Evolutionary conservation across 1,140 invertebrate genomes (phyloP), one percentile per base, ranked within the genome.

Genomic region (Tyrophagus putrescentiae): DNA sequence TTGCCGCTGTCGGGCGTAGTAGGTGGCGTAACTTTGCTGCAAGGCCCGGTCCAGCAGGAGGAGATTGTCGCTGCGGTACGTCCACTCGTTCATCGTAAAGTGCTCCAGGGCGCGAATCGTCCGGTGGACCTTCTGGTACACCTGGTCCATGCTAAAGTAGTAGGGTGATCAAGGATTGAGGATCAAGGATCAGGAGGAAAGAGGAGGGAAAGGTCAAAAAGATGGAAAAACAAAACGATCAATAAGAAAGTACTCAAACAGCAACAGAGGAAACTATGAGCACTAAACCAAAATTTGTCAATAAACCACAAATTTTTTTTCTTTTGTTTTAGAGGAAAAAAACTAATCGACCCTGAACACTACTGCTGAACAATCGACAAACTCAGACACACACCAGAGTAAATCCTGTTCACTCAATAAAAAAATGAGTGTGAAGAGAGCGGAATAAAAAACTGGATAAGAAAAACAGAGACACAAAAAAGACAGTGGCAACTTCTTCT

Each of bases 51-150:
- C 18, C 13, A 64, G n/a, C 3, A 4, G 4, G 18, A 36, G 11
- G 11, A 58, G 50, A 39, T 64, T 63, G 0, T 78, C 71, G 63
- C 87, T 88, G 25, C 72, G 67, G 68, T 91, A 94, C 5, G 76
- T 74, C 89, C 89, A 95, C 68, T 89, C 78, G 63, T 87, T 81
- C 0, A 76, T 79, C 0, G 85, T 78, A 66, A 91, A 96, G 66
- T 84, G 85, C 45, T 81, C 75, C 5, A 94, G 67, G 5, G 84
- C 85, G 16, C 73, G 73, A 33, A 84, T 84, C 0, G 85, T 83
- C 45, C 80, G 80, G 67, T 82, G 84, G 4, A 94, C 79, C 64
- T 83, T 82, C n/a, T 83, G 75, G 68, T 93, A 87, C 25, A 93
- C 71, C 70, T 80, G 81, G 5, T 88, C 73, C 68, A 94, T 76